Base-by-base conservation (phyloP, 2,797 vertebrate genomes). In the Merluccius polli region DNA sequence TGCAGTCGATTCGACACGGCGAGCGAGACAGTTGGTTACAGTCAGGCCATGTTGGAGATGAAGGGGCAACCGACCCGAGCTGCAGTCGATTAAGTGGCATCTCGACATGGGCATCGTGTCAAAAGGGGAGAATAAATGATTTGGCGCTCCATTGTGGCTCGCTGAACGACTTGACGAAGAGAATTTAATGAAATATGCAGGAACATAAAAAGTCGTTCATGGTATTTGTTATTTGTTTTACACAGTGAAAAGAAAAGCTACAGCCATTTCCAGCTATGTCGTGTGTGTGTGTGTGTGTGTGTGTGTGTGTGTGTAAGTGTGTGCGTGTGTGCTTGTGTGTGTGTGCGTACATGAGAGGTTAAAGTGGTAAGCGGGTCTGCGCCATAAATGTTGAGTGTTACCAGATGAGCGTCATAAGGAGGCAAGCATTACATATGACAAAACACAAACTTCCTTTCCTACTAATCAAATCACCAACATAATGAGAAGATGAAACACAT, bases 371-470 rank as follows among this genome's bases (percentile, higher is more conserved):
- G n/a, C 13, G 21, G 15, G 32, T 70, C 31, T 33, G 69, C 68
- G 15, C 4, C 69, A 71, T 71, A 8, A 33, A 33, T 36, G 31
- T 35, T 35, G 35, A 71, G 18, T 24, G 32, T 35, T 71, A 35
- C 70, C 32, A 71, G 32, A 71, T 71, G 68, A 70, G 32, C 32
- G 32, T 33, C 32, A 35, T 32, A 36, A 71, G 70, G 16, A n/a
- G 33, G 12, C 33, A 35, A 71, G 3, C 30, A 32, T 32, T 36
- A 24, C 3, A 71, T 71, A 24, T 4, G 70, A 71, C 35, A 24
- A 70, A 70, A 71, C 32, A 36, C 21, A 71, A 35, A 71, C 70
- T 71, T 36, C n/a, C 33, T 71, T 35, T 71, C 32, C n/a, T 18
- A 24, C 32, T n/a, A 71, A 71, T 71, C 70, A 36, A 71, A 71